Evolutionary conservation across 2,888 invertebrate genomes (phyloP).

Genomic region (Apamea epomidion): DNA sequence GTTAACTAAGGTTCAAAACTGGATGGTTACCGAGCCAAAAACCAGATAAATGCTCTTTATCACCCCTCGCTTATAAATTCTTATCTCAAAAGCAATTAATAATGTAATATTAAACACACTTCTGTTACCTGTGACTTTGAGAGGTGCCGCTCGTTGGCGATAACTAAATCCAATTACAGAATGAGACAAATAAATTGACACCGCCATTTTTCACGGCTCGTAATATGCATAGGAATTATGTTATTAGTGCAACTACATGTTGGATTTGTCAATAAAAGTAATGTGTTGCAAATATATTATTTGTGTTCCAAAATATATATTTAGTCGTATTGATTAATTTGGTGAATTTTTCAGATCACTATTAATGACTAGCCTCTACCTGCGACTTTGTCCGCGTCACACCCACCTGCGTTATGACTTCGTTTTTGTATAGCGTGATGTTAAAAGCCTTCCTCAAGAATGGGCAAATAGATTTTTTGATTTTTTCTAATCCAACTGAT

Average conservation of each 20-base stretch:
- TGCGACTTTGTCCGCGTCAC: neutral
- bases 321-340: conserved; percentile 15
- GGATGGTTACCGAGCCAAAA: neutral
- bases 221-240: neutral
- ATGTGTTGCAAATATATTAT: neutral
- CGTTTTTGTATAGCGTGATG: neutral
- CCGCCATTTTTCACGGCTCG: conserved; percentile 17
- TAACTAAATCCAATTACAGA: conserved; percentile 22
- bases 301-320: neutral
- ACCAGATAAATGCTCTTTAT: neutral
- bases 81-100: conserved; percentile 7
- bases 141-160: neutral
- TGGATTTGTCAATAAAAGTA: conserved; percentile 26
- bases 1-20: too few species aligned
- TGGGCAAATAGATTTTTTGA: neutral
- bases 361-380: neutral
- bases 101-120: neutral
- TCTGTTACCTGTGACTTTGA: conserved; percentile 24
- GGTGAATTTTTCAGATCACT: neutral
- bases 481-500: neutral
- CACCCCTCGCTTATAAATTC: neutral
- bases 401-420: neutral
- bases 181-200: conserved; percentile 4
- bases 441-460: neutral
- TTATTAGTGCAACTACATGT: conserved; percentile 16